Conservation (phyloP, 2,797 vertebrate genomes). For the Chelonia mydas region DNA sequence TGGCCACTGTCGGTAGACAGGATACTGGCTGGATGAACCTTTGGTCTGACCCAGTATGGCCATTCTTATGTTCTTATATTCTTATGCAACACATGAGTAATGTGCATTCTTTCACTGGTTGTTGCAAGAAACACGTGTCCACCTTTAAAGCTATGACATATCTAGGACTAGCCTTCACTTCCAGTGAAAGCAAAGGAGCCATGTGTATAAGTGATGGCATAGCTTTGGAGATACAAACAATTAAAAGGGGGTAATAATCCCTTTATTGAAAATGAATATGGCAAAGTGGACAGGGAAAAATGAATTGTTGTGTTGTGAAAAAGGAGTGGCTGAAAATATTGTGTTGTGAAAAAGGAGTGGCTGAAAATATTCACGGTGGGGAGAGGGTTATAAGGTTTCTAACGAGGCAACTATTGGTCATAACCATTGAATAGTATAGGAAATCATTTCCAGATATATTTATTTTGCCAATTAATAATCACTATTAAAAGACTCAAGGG, state of each 20-base stretch:
- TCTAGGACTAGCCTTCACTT: neutral
- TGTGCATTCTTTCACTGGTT: conserved; percentile 5
- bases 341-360: neutral
- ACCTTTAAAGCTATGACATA: neutral
- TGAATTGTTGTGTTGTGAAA: neutral
- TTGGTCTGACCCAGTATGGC: too few relatives aligned
- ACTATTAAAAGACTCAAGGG: neutral
- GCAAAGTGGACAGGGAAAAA: neutral
- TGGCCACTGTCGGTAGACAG: too few relatives aligned
- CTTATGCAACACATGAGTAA: neutral
- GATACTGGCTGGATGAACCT: too few relatives aligned
- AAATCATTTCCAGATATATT: neutral
- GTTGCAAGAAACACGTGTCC: neutral
- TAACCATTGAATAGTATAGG: neutral
- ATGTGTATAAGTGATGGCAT: neutral
- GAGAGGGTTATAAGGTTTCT: neutral
- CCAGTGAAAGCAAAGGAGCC: neutral
- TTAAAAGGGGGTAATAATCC: neutral
- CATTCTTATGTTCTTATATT: too few relatives aligned
- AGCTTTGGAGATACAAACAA: neutral
- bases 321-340: neutral
- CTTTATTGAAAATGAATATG: neutral
- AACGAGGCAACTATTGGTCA: neutral
- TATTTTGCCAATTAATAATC: neutral
- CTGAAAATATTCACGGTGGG: neutral